Percentiles rank a stretch among this genome's conserved stretches.
Evolutionary conservation across 2,113 vertebrate genomes (phyloP).

Genomic region (Tringa solitaria): DNA sequence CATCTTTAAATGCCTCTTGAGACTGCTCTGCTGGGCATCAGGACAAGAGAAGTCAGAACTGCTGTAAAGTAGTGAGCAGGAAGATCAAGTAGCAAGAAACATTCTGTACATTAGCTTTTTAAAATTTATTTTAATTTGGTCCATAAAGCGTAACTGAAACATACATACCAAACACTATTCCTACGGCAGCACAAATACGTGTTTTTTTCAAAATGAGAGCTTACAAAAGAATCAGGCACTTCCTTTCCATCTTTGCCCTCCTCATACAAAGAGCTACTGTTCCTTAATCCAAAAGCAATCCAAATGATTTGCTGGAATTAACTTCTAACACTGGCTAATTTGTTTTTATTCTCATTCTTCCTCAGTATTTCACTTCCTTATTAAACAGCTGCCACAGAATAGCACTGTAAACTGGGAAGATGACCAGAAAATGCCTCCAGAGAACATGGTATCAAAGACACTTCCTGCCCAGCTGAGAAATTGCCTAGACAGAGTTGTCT

Average conservation of each 20-base stretch:
- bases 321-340: slow-evolving; percentile 67
- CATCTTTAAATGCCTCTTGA: background rate
- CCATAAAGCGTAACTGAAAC: background rate
- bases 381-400: slow-evolving; percentile 65
- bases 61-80: background rate
- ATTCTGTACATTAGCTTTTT: background rate
- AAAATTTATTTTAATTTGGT: background rate
- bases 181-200: background rate
- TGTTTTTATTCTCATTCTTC: slow-evolving; percentile 66
- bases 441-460: slow-evolving; percentile 19
- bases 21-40: background rate
- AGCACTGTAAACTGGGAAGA: slow-evolving; percentile 62
- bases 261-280: slow-evolving; percentile 62
- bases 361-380: slow-evolving; percentile 64
- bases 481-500: background rate
- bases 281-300: slow-evolving; percentile 62
- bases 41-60: background rate
- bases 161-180: background rate
- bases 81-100: background rate
- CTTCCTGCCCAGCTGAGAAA: slow-evolving; percentile 67
- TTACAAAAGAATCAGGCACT: slow-evolving; percentile 36
- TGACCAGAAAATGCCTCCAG: slow-evolving; percentile 64
- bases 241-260: slow-evolving; percentile 31
- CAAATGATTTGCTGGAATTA: slow-evolving; percentile 68
- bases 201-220: background rate